Evolutionary conservation across 2,797 vertebrate genomes (phyloP).

Genomic region (Phrynocephalus guinanensis): DNA sequence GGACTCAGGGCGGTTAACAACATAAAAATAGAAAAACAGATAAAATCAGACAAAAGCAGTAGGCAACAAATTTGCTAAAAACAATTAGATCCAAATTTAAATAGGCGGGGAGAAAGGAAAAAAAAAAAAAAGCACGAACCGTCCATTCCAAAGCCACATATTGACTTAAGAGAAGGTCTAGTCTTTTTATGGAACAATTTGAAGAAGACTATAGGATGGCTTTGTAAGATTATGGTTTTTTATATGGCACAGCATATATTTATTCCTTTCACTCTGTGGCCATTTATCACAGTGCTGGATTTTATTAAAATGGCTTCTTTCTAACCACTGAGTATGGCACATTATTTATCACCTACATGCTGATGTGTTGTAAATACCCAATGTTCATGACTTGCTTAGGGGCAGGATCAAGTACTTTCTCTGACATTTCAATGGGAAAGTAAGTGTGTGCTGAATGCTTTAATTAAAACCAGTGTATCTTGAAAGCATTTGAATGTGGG

Average conservation of each 20-base stretch:
- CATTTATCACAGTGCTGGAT: not conserved
- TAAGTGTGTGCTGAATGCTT: not conserved
- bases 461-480: too few relatives aligned
- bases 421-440: not conserved
- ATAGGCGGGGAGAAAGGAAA: too few relatives aligned
- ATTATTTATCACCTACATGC: not conserved
- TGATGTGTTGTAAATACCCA: not conserved
- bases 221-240: conserved; percentile 22
- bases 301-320: not conserved
- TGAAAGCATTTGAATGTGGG: not conserved
- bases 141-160: not conserved
- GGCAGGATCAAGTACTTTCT: not conserved
- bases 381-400: not conserved
- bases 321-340: too few relatives aligned
- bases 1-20: too few relatives aligned
- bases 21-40: too few relatives aligned
- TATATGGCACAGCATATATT: conserved; percentile 3
- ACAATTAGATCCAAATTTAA: too few relatives aligned
- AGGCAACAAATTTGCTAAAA: too few relatives aligned
- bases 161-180: not conserved
- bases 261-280: not conserved
- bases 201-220: not conserved
- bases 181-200: not conserved
- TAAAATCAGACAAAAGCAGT: too few relatives aligned
- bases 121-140: not conserved